These are phyloP conservation scores for Crossaster papposus DNA, from an alignment of 53 echinoderm and acorn worm species.

Conservation along the genomic window DNA sequence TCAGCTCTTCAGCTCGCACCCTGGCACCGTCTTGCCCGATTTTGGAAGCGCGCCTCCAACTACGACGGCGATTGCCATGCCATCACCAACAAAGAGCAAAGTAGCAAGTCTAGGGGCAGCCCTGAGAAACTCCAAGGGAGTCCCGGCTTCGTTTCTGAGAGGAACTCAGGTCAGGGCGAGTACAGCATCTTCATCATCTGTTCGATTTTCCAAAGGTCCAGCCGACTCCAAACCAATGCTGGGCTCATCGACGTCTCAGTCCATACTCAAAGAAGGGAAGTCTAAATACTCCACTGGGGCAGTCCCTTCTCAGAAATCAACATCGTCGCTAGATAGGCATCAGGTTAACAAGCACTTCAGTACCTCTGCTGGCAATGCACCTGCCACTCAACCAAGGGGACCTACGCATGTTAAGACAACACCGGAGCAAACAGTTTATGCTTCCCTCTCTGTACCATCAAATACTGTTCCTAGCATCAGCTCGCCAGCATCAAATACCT, in stretches of 20 bases:
- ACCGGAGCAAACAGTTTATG: constrained; percentile 47
- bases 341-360: constrained; percentile 14
- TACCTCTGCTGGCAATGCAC: constrained; percentile 14
- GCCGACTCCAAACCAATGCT: constrained; percentile 1
- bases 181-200: constrained; percentile 24
- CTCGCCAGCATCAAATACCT: constrained; percentile 48
- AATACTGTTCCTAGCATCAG: constrained; percentile 18
- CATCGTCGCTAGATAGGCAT: constrained; percentile 25
- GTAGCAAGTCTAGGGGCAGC: constrained; percentile 45
- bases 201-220: constrained; percentile 18
- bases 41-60: constrained; percentile 42
- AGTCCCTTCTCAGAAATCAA: constrained; percentile 9
- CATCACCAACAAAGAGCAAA: constrained; percentile 28
- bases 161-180: constrained; percentile 40
- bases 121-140: constrained; percentile 29
- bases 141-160: not conserved
- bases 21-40: constrained; percentile 35
- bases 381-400: constrained; percentile 18
- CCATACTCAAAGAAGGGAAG: constrained; percentile 45
- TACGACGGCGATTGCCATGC: constrained; percentile 23
- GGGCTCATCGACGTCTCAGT: constrained; percentile 32
- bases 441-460: constrained; percentile 37
- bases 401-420: not conserved
- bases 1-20: constrained; percentile 33
- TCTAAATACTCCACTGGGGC: not conserved